Percentiles rank a stretch among this genome's conserved stretches.
These are phyloP conservation scores for Champsocephalus gunnari DNA, from an alignment of 2,797 vertebrate species.

Conservation along the genomic window DNA sequence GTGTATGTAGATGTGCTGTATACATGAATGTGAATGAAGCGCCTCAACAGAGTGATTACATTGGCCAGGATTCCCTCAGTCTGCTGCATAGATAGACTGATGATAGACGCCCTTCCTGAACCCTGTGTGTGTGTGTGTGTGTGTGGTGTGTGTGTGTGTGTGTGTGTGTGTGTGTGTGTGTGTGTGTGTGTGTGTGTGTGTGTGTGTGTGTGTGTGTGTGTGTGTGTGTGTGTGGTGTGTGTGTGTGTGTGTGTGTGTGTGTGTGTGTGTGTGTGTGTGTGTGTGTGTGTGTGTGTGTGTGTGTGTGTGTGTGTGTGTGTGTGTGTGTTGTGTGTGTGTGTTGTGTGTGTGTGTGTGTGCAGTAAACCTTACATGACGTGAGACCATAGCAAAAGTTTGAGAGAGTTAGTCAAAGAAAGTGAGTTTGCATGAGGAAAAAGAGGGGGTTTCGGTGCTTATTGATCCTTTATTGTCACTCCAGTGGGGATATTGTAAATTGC, in stretches of 20 bases:
- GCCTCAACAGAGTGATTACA: constrained; percentile 43
- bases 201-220: too few relatives aligned
- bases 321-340: not conserved
- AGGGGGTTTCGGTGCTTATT: not conserved
- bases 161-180: too few relatives aligned
- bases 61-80: constrained; percentile 36
- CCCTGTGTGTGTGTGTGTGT: constrained; percentile 7
- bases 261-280: too few relatives aligned
- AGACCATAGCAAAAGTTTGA: not conserved
- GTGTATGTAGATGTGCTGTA: constrained; percentile 59
- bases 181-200: too few relatives aligned
- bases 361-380: not conserved
- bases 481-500: constrained; percentile 10
- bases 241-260: constrained; percentile 9
- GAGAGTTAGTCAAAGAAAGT: not conserved
- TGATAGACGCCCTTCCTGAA: constrained; percentile 49
- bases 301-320: too few relatives aligned
- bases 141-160: not conserved
- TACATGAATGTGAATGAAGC: constrained; percentile 71
- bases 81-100: constrained; percentile 32
- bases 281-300: too few relatives aligned
- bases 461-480: constrained; percentile 14
- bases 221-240: not conserved
- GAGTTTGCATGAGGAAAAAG: not conserved
- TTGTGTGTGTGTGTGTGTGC: constrained; percentile 10